These are phyloP conservation scores for Epinephelus coioides DNA, from an alignment of 2,797 vertebrate genomes.

Conservation along the genomic window DNA sequence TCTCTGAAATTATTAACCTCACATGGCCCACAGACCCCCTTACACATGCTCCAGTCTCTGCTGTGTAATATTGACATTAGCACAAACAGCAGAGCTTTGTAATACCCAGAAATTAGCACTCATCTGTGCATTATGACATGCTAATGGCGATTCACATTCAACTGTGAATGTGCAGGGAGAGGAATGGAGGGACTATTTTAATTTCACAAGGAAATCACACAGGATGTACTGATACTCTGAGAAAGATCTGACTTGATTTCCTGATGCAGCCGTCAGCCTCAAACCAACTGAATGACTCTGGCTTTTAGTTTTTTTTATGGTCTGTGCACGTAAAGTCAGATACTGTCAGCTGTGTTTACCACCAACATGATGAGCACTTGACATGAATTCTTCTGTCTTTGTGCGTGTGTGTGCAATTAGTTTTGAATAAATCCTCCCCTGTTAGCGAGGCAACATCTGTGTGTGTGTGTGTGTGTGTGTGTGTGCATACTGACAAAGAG, in stretches of 20 bases:
- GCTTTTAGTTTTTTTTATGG: not conserved
- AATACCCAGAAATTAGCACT: constrained; percentile 21
- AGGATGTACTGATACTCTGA: not conserved
- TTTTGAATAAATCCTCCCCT: too few relatives aligned
- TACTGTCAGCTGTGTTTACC: constrained; percentile 1
- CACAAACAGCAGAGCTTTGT: constrained; percentile 21
- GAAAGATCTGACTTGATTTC: not conserved
- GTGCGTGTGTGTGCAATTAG: not conserved
- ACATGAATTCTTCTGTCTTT: not conserved
- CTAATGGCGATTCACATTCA: not conserved
- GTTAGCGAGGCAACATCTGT: not conserved
- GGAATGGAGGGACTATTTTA: not conserved
- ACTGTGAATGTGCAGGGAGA: not conserved
- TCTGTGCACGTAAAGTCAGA: not conserved
- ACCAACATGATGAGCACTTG: not conserved
- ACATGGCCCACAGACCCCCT: constrained; percentile 14
- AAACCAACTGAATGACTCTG: not conserved
- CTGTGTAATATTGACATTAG: constrained; percentile 40
- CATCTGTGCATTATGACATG: not conserved
- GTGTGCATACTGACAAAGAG: not conserved
- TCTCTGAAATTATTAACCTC: constrained; percentile 44
- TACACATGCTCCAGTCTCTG: constrained; percentile 8
- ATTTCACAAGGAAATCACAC: not conserved
- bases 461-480: not conserved
- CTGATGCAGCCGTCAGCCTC: not conserved